Evolutionary conservation across 2,113 vertebrate genomes (phyloP), one percentile per base, ranked within the genome.

Genomic region (Hippopotamus amphibius): DNA sequence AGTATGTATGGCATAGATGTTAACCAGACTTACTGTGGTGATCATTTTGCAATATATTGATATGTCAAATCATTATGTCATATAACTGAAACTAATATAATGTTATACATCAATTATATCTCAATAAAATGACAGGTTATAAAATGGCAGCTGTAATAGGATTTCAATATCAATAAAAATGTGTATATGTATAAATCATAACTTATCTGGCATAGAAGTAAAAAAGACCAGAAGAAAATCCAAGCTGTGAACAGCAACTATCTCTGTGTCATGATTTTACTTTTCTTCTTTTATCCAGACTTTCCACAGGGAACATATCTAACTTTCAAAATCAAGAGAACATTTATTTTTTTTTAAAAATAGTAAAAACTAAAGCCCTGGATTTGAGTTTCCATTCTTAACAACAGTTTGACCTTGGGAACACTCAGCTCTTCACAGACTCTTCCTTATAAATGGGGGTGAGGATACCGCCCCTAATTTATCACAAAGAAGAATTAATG

Each of bases 181-280:
- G 16, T 81, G 15, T 7, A 37, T 21, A 2, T 37, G 33, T 10
- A 28, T n/a, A 24, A 85, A 57, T 55, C 48, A 26, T 43, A 80
- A 93, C 43, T 55, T 61, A 46, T 66, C 66, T 74, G 11, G 13
- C 65, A 84, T 2, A 50, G 41, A 84, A 92, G 69, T 66, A 2
- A 77, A 77, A 90, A 85, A 50, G 50, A 55, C 41, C 55, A 55
- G 26, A 85, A 79, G 63, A 63, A 95, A 88, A 84, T n/a, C 46
- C 50, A 93, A 86, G 59, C 43, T 71, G 22, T 76, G 66, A 76
- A 66, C 2, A 85, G 53, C n/a, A 86, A 68, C 14, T n/a, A 30
- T 55, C 33, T 93, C 85, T 81, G 21, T 43, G 53, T 72, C 61
- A 46, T 61, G 14, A 28, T 93, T 65, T 90, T 48, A 71, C 65